phyloP scores from a whole-genome alignment of 2,888 invertebrate genomes.

The Orthonychiurus folsomi region DNA sequence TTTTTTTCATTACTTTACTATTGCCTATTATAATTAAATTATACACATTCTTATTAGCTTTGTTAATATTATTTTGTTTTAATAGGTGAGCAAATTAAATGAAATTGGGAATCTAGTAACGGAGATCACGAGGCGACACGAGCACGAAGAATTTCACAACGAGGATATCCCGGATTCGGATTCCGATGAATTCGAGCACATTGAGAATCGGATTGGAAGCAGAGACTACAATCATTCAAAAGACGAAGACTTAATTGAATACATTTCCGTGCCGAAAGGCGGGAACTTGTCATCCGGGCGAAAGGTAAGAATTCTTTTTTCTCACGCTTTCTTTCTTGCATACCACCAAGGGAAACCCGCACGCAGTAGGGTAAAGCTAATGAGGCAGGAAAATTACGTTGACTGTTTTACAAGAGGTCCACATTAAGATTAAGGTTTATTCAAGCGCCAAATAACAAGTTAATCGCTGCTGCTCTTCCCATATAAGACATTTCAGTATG shows the following conservation, averaged over 20 bases:
- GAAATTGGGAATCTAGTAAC: slow-evolving; percentile 78
- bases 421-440: too few relatives aligned
- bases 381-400: too few relatives aligned
- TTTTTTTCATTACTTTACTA: slow-evolving; percentile 2
- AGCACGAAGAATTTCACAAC: slow-evolving; percentile 73
- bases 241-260: slow-evolving; percentile 73
- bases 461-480: too few relatives aligned
- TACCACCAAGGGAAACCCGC: neutral
- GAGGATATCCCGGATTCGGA: slow-evolving; percentile 62
- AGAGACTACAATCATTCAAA: slow-evolving; percentile 57
- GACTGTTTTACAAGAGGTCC: too few relatives aligned
- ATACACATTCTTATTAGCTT: neutral
- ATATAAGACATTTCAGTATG: too few relatives aligned
- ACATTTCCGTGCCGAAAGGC: slow-evolving; percentile 44
- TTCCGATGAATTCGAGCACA: slow-evolving; percentile 50
- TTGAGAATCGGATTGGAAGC: slow-evolving; percentile 48
- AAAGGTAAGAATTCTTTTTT: slow-evolving; percentile 44
- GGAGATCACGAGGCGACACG: slow-evolving; percentile 61
- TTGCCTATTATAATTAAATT: neutral
- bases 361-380: neutral
- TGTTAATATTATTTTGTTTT: neutral
- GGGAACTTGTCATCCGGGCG: slow-evolving; percentile 62
- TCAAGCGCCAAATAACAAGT: too few relatives aligned
- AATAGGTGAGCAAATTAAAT: slow-evolving; percentile 60
- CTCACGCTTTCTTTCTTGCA: neutral